Evolutionary conservation across 2,113 vertebrate genomes (phyloP).

Genomic region (Micromys minutus): DNA sequence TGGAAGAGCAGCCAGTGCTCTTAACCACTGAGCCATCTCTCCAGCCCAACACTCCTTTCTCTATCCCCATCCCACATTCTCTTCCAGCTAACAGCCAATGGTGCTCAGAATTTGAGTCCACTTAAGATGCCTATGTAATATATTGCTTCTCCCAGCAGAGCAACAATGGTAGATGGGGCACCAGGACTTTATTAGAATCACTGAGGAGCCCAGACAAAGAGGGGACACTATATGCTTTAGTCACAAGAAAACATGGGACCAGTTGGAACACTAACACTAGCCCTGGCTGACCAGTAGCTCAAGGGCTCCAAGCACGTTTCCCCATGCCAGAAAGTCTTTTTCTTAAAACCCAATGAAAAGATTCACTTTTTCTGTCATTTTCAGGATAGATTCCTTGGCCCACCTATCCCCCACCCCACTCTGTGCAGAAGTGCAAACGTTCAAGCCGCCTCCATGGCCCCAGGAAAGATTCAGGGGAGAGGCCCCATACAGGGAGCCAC

Average conservation of each 20-base stretch:
- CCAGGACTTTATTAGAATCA: background rate
- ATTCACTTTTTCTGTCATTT: slow-evolving; percentile 33
- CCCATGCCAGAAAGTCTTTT: background rate
- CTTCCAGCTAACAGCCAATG: background rate
- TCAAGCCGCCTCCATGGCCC: slow-evolving; percentile 80
- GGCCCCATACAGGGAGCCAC: slow-evolving; percentile 74
- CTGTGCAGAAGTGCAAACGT: slow-evolving; percentile 52
- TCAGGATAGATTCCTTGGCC: slow-evolving; percentile 54
- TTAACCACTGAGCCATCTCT: too few relatives aligned
- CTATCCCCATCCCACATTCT: background rate
- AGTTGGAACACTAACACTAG: background rate
- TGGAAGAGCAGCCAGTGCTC: too few relatives aligned
- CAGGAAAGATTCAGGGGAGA: slow-evolving; percentile 75
- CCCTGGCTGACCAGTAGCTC: background rate
- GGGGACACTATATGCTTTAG: background rate
- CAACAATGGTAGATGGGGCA: background rate
- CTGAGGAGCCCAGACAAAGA: background rate
- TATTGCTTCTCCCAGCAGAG: background rate
- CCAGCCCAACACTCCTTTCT: background rate
- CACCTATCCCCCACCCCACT: slow-evolving; percentile 64
- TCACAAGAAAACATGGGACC: background rate
- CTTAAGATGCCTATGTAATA: background rate
- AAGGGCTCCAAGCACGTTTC: background rate
- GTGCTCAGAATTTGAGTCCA: slow-evolving; percentile 23
- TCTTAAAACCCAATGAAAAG: slow-evolving; percentile 23